Conservation (phyloP, 64 coral and sea anemone species). For the Pocillopora damicornis region DNA sequence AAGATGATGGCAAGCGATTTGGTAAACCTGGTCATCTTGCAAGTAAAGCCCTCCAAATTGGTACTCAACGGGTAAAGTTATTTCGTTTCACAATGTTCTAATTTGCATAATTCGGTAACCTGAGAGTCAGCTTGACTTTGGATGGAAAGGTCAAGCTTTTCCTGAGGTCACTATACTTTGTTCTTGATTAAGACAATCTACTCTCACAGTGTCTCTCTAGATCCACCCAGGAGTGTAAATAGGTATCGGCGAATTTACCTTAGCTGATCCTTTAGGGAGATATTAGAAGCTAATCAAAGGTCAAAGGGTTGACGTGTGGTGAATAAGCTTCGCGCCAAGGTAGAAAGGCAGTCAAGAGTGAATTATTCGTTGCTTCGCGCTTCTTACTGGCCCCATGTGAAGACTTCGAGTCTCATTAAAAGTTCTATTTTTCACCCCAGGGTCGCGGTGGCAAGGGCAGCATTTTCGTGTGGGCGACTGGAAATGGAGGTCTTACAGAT, state of each 20-base stretch:
- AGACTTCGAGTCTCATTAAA: not conserved
- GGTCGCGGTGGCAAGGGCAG: constrained; percentile 68
- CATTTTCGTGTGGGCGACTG: constrained; percentile 75
- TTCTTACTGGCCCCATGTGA: not conserved
- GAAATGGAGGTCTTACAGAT: constrained; percentile 76
- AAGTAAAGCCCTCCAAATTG: constrained; percentile 73
- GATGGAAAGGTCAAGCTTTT: not conserved
- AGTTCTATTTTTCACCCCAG: constrained; percentile 11
- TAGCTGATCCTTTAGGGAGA: too few species aligned
- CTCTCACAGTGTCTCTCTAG: too few species aligned
- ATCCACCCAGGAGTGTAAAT: too few species aligned
- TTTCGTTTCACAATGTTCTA: not conserved
- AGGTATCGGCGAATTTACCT: too few species aligned
- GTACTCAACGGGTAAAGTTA: constrained; percentile 65
- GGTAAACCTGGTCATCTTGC: constrained; percentile 81
- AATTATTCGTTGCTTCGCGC: too few species aligned
- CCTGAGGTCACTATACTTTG: not conserved
- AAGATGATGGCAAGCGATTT: constrained; percentile 88
- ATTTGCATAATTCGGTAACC: too few species aligned
- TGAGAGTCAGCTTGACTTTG: not conserved
- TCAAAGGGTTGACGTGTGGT: too few species aligned
- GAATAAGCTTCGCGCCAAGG: too few species aligned
- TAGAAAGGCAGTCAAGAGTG: too few species aligned
- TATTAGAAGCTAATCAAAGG: too few species aligned
- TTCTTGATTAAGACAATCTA: too few species aligned